Conservation (phyloP, 2,888 invertebrate species). For the Nudaria mundana region DNA sequence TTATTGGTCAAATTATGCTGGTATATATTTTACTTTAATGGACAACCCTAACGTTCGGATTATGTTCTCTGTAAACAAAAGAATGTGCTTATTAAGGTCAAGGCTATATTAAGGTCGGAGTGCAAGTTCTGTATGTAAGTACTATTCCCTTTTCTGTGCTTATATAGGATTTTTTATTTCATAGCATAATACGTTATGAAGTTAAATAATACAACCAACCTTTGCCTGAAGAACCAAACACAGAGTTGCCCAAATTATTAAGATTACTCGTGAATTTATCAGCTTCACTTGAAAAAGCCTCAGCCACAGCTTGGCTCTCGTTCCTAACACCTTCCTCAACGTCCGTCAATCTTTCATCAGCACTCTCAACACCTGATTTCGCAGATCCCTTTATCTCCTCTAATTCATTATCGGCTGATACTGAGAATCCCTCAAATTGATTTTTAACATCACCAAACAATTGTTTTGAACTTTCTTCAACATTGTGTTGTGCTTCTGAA, state of each 20-base stretch:
- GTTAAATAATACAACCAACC: conserved; percentile 40
- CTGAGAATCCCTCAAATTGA: conserved; percentile 71
- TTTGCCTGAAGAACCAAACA: conserved; percentile 74
- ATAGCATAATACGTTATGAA: neutral
- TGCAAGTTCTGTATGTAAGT: too few relatives aligned
- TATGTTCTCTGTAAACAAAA: too few relatives aligned
- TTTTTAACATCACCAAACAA: conserved; percentile 61
- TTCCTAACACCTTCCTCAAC: conserved; percentile 40
- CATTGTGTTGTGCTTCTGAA: conserved; percentile 43
- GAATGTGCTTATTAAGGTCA: too few relatives aligned
- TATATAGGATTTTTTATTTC: too few relatives aligned
- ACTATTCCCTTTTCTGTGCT: too few relatives aligned
- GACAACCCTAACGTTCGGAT: too few relatives aligned
- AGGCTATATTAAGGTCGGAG: too few relatives aligned
- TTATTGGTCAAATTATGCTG: too few relatives aligned
- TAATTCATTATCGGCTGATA: conserved; percentile 69
- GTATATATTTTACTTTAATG: too few relatives aligned
- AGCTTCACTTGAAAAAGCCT: conserved; percentile 54
- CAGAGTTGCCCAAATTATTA: conserved; percentile 71
- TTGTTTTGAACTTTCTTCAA: conserved; percentile 53
- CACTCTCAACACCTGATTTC: conserved; percentile 49
- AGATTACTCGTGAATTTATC: conserved; percentile 69
- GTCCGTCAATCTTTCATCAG: conserved; percentile 50
- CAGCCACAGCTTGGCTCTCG: conserved; percentile 45
- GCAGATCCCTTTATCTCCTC: conserved; percentile 61